phyloP scores from a whole-genome alignment of 2,888 invertebrate genomes.

The Cerastoderma edule region DNA sequence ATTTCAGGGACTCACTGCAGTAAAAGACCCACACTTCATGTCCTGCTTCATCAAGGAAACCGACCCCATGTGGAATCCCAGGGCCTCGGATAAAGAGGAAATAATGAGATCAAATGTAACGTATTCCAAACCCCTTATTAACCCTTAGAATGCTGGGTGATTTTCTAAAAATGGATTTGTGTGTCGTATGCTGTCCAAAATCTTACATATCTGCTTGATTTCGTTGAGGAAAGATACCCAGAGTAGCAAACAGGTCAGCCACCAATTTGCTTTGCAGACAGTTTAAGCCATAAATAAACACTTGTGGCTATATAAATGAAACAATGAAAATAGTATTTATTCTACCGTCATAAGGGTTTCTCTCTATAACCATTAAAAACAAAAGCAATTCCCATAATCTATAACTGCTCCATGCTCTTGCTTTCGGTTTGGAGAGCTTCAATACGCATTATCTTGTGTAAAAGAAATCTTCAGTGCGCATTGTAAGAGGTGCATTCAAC shows the following conservation, averaged over 20 bases:
- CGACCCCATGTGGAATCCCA: not conserved
- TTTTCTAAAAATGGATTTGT: too few relatives aligned
- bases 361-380: too few relatives aligned
- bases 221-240: not conserved
- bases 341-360: too few relatives aligned
- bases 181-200: not conserved
- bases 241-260: not conserved
- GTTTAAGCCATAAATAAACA: not conserved
- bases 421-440: too few relatives aligned
- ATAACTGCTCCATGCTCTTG: too few relatives aligned
- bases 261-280: not conserved
- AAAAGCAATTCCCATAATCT: too few relatives aligned
- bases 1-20: not conserved
- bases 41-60: not conserved
- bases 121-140: not conserved
- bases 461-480: too few relatives aligned
- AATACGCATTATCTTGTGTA: too few relatives aligned
- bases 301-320: too few relatives aligned
- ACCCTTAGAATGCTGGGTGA: not conserved
- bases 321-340: too few relatives aligned
- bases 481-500: too few relatives aligned
- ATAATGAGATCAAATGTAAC: not conserved
- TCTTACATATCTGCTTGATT: not conserved
- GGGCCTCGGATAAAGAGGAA: not conserved
- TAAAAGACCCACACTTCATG: not conserved